A percentile compares a stretch with the other conserved stretches of the same genome.
These are phyloP conservation scores for Dipus sagitta DNA, from an alignment of 2,797 vertebrate genomes.

Conservation along the genomic window DNA sequence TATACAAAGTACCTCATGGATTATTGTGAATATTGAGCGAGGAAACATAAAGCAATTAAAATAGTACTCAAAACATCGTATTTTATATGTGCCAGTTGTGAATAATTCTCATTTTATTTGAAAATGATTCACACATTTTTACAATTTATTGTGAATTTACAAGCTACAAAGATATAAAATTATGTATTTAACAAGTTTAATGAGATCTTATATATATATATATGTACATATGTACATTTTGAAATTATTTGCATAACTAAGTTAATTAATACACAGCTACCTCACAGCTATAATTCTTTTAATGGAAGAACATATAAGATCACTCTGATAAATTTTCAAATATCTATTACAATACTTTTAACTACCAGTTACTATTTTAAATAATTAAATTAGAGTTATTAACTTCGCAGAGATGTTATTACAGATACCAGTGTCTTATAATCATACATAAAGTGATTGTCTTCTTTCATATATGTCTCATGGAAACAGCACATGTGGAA, in stretches of 20 bases:
- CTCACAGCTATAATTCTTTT: not conserved
- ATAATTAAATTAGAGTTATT: conserved; percentile 27
- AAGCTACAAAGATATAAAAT: not conserved
- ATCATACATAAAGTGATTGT: conserved; percentile 2
- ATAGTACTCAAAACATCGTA: not conserved
- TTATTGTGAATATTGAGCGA: conserved; percentile 35
- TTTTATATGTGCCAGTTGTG: not conserved
- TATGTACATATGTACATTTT: no score
- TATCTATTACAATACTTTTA: not conserved
- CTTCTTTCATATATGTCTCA: conserved; percentile 15
- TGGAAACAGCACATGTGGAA: conserved; percentile 11
- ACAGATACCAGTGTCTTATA: conserved; percentile 7
- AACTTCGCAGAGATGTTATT: conserved; percentile 7
- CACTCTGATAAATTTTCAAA: not conserved
- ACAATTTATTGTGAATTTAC: not conserved
- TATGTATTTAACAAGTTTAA: no score
- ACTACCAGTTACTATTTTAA: conserved; percentile 2
- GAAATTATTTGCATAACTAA: not conserved
- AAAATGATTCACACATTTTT: not conserved
- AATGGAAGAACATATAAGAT: not conserved
- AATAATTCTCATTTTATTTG: conserved; percentile 20
- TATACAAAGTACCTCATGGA: conserved; percentile 6
- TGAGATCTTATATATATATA: no score
- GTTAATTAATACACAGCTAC: not conserved
- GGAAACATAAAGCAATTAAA: conserved; percentile 54